A percentile compares a stretch with the other conserved stretches of the same genome.
Conservation (phyloP, 2,113 vertebrate species). For the Pelecanus crispus region DNA sequence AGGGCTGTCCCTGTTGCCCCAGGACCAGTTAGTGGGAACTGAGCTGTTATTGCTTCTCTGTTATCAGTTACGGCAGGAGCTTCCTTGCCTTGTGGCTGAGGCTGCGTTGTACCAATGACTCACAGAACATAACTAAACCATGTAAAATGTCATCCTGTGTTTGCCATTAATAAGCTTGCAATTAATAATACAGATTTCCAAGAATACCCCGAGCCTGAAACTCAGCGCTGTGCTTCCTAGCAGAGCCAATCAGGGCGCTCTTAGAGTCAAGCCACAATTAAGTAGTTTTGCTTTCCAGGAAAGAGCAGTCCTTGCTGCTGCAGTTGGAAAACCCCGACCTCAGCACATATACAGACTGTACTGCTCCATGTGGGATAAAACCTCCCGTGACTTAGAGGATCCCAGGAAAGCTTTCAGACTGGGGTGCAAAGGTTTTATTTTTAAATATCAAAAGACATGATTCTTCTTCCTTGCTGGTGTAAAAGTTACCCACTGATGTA, state of each 20-base stretch:
- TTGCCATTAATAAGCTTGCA: conserved; percentile 85
- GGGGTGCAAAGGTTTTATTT: background rate
- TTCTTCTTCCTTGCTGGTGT: background rate
- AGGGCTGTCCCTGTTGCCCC: background rate
- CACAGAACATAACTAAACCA: conserved; percentile 85
- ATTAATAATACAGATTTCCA: conserved; percentile 82
- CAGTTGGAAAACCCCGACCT: background rate
- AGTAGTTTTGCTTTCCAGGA: conserved; percentile 62
- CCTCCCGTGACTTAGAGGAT: background rate
- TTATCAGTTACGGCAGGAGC: conserved; percentile 35
- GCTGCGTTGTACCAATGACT: conserved; percentile 74
- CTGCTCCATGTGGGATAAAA: background rate
- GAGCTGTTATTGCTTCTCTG: conserved; percentile 13
- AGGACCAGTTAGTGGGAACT: conserved; percentile 6
- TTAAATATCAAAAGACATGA: background rate
- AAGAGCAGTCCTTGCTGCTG: background rate
- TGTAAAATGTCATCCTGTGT: conserved; percentile 89
- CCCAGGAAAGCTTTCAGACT: background rate
- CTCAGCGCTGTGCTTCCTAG: conserved; percentile 59
- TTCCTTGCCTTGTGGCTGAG: conserved; percentile 52
- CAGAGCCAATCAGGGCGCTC: conserved; percentile 72
- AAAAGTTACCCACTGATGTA: background rate
- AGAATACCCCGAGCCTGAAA: conserved; percentile 69
- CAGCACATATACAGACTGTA: background rate
- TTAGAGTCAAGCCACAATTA: conserved; percentile 65